phyloP scores from a whole-genome alignment of 2,888 invertebrate species.

The Dryomyza anilis region DNA sequence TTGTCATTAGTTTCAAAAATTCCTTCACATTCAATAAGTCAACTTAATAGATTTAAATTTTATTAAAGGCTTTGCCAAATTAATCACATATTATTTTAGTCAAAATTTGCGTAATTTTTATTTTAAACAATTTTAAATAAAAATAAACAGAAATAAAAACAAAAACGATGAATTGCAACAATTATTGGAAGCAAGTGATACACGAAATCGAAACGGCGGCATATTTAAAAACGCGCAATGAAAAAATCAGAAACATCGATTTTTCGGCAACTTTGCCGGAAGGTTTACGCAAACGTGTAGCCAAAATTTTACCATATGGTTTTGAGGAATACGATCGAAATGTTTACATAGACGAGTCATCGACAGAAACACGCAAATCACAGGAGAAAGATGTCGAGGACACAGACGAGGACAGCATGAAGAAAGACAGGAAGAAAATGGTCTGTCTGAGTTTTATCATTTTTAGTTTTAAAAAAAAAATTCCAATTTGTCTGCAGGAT shows the following conservation, averaged over 20 bases:
- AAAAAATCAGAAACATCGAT: conserved; percentile 42
- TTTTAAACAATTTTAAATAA: too few species aligned
- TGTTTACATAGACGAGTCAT: conserved; percentile 47
- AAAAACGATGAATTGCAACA: conserved; percentile 30
- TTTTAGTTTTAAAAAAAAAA: too few species aligned
- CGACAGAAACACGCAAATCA: conserved; percentile 35
- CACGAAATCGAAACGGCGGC: conserved; percentile 48
- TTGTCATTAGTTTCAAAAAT: too few species aligned
- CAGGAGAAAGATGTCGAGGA: conserved; percentile 36
- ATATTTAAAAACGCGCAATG: conserved; percentile 30
- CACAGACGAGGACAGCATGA: conserved; percentile 28
- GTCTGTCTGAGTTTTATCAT: too few species aligned
- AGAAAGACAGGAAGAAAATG: conserved; percentile 29
- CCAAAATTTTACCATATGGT: conserved; percentile 51
- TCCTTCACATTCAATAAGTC: too few species aligned
- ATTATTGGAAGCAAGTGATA: conserved; percentile 52
- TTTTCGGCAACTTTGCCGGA: conserved; percentile 53
- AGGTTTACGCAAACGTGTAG: conserved; percentile 48
- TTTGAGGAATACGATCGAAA: conserved; percentile 48
- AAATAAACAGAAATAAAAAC: not conserved
- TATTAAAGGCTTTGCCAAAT: too few species aligned
- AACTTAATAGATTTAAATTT: too few species aligned
- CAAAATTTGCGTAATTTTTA: too few species aligned
- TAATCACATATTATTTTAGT: too few species aligned
- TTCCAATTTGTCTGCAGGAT: not conserved